Evolutionary conservation across 2,113 vertebrate species (phyloP).

Genomic region (Callionymus lyra): DNA sequence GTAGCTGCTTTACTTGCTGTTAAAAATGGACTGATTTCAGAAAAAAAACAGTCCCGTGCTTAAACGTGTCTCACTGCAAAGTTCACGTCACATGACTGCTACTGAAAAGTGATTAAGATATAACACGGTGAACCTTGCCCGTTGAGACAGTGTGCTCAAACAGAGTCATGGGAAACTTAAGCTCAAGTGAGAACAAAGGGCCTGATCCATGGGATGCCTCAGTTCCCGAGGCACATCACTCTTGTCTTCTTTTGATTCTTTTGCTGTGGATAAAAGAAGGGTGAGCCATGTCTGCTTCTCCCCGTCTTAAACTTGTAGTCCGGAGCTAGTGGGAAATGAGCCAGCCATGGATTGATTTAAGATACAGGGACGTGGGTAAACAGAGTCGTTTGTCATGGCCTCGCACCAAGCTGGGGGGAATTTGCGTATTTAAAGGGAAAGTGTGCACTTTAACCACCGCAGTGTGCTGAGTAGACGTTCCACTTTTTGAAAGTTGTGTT

Average conservation of each 20-base stretch:
- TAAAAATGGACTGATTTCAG: slow-evolving; percentile 14
- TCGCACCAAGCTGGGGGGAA: slow-evolving; percentile 29
- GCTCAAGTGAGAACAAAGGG: slow-evolving; percentile 57
- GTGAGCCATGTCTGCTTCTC: slow-evolving; percentile 47
- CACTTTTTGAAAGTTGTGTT: no score
- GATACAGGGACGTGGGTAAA: slow-evolving; percentile 56
- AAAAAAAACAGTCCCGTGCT: no score
- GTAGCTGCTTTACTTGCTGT: no score
- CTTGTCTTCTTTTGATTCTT: slow-evolving; percentile 32
- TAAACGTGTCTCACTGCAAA: slow-evolving; percentile 13
- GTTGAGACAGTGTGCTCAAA: slow-evolving; percentile 53
- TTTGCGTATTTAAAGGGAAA: slow-evolving; percentile 39
- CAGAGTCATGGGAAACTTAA: slow-evolving; percentile 66
- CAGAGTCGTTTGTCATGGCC: slow-evolving; percentile 58
- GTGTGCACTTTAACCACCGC: no score
- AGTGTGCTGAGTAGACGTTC: no score
- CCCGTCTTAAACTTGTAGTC: slow-evolving; percentile 53
- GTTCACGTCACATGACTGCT: slow-evolving; percentile 27
- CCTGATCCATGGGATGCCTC: slow-evolving; percentile 62
- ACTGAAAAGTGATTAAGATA: neutral
- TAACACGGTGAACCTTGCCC: slow-evolving; percentile 54
- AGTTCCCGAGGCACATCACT: slow-evolving; percentile 54
- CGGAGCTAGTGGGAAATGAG: slow-evolving; percentile 49
- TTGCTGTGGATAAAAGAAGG: slow-evolving; percentile 43
- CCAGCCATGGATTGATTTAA: slow-evolving; percentile 58